phyloP scores from a whole-genome alignment of 2,888 invertebrate genomes.

The Andrena camellia region DNA sequence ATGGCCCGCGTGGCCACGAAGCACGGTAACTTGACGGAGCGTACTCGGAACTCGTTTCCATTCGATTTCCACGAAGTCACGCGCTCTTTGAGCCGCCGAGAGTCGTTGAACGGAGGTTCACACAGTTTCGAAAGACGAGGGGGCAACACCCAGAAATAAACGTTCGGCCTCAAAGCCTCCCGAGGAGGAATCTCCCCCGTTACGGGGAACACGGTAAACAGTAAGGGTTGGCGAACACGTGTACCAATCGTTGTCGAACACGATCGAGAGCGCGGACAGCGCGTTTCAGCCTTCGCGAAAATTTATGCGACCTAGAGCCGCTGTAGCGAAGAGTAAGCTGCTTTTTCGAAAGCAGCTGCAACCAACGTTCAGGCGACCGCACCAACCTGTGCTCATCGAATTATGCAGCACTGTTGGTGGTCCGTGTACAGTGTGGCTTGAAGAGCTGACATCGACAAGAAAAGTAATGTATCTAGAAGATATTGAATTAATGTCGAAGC shows the following conservation, averaged over 20 bases:
- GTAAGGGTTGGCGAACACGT: constrained; percentile 66
- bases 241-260: constrained; percentile 25
- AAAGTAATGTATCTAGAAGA: neutral
- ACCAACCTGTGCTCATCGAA: no score
- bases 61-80: constrained; percentile 46
- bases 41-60: constrained; percentile 19
- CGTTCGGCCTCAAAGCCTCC: constrained; percentile 22
- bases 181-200: constrained; percentile 38
- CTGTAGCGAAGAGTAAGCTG: neutral
- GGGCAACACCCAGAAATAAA: constrained; percentile 65
- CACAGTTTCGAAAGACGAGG: constrained; percentile 41
- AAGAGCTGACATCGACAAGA: neutral
- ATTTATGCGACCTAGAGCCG: constrained; percentile 28
- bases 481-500: neutral
- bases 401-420: constrained; percentile 12
- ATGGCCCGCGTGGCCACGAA: neutral
- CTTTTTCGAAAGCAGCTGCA: constrained; percentile 3
- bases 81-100: constrained; percentile 15
- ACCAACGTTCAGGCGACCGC: neutral
- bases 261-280: constrained; percentile 17
- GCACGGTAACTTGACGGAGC: neutral
- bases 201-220: constrained; percentile 50
- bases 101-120: constrained; percentile 24
- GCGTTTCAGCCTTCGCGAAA: constrained; percentile 21
- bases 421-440: neutral